Conservation (phyloP, 2,888 invertebrate species). For the Sinhomidia bicolor region DNA sequence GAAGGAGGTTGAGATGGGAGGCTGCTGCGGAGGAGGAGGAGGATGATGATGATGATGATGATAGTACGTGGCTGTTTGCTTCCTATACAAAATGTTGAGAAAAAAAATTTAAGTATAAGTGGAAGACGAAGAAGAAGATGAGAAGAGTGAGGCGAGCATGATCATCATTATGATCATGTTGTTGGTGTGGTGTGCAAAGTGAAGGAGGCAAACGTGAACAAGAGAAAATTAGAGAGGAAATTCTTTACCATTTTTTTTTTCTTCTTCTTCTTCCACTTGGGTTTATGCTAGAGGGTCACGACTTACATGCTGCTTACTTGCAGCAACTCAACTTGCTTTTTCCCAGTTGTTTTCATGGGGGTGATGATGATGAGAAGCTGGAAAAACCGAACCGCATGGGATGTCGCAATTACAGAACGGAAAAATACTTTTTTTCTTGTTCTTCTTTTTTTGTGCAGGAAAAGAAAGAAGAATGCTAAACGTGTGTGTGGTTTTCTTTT, state of each 20-base stretch:
- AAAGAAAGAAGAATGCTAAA: constrained; percentile 1
- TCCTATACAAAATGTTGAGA: no score
- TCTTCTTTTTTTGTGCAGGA: background rate
- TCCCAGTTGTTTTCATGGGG: background rate
- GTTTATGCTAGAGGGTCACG: constrained; percentile 12
- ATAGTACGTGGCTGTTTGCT: constrained; percentile 3
- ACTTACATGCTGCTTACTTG: no score
- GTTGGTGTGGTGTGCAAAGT: constrained; percentile 13
- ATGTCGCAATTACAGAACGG: constrained; percentile 42
- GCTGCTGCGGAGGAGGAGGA: background rate
- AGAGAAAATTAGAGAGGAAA: constrained; percentile 35
- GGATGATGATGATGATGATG: background rate
- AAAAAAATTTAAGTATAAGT: no score
- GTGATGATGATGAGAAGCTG: background rate
- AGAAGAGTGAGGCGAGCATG: background rate
- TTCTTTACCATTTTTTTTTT: constrained; percentile 6
- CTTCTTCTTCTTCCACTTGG: background rate
- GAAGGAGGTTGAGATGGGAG: no score
- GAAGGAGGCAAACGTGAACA: constrained; percentile 40
- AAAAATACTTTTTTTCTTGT: constrained; percentile 19
- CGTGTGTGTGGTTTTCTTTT: no score
- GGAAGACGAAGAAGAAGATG: background rate
- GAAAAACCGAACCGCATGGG: constrained; percentile 38
- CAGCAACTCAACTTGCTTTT: background rate
- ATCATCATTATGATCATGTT: constrained; percentile 24